Base-by-base conservation (phyloP, 2,888 invertebrate genomes). In the Tridacna crocea region DNA sequence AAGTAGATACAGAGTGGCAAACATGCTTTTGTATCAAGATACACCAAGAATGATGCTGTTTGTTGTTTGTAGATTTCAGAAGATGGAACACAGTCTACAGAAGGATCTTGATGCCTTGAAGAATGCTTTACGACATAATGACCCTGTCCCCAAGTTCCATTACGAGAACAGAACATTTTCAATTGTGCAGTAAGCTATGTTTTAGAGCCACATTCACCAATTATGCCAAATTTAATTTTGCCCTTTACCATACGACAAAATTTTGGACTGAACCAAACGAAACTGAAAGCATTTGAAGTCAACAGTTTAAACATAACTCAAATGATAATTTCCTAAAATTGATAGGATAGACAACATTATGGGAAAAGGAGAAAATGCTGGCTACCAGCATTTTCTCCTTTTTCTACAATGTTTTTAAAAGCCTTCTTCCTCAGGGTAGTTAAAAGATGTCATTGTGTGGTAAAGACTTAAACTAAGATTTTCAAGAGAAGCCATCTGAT, bases 41-140 rank as follows among this genome's bases (percentile, higher is more conserved):
- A 36, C 36, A 36, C 2, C 8, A 36, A 36, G 8, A 36, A 2
- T 36, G n/a, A n/a, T n/a, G n/a, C n/a, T n/a, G n/a, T 36, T 36
- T 36, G 3, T 15, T 72, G 24, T 72, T 51, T 24, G 15, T 94
- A 96, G 97, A 81, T 99, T 98, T 95, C 98, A 99, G 92, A 96
- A 97, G 89, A 95, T 98, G 80, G 98, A 97, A 0, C 94, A 97
- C 58, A 96, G 96, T 36, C 97, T 98, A 17, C 97, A 97, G 87
- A 97, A 97, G 94, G 99, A 99, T 94, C 95, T 99, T 90, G 97
- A 98, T 93, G 95, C 98, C 60, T 95, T 99, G 19, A 96, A 97
- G 80, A 96, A 97, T 88, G 97, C 97, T 24, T 96, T 97, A 81
- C 95, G 95, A 87, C 95, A 95, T 84, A 95, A 95, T 68, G 95